These are phyloP conservation scores for Apamea monoglypha DNA, from an alignment of 2,888 invertebrate genomes.

Conservation along the genomic window DNA sequence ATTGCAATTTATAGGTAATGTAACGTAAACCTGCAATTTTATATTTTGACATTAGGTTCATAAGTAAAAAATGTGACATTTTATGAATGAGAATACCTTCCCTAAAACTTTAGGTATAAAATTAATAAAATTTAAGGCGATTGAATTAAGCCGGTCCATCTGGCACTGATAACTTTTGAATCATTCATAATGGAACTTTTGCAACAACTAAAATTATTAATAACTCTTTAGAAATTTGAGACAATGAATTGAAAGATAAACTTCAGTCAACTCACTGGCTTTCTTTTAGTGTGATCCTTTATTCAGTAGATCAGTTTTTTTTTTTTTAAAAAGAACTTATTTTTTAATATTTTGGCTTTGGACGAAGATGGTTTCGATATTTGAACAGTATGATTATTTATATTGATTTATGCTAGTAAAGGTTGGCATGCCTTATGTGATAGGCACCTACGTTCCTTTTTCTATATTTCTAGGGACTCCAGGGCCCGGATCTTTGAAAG, in stretches of 20 bases:
- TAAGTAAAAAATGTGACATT: conserved; percentile 1
- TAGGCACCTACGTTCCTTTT: neutral
- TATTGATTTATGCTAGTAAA: neutral
- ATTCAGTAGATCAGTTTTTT: too few relatives aligned
- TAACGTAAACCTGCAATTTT: neutral
- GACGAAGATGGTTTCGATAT: neutral
- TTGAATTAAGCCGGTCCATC: conserved; percentile 47
- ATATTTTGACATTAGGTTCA: neutral
- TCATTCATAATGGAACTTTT: conserved; percentile 59
- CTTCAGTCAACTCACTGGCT: conserved; percentile 22
- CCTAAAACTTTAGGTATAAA: conserved; percentile 4
- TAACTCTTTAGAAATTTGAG: conserved; percentile 36
- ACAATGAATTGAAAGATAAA: conserved; percentile 33
- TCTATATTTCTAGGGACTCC: neutral
- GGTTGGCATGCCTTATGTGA: neutral
- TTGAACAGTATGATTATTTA: neutral
- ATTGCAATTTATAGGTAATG: neutral
- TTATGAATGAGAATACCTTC: conserved; percentile 8
- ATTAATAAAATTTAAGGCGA: conserved; percentile 27
- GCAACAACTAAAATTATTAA: conserved; percentile 49
- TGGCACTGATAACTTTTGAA: conserved; percentile 49
- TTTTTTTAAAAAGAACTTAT: too few relatives aligned
- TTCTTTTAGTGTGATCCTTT: conserved; percentile 1
- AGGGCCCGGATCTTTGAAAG: neutral
- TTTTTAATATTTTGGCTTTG: neutral